Evolutionary conservation across 2,797 vertebrate species (phyloP).

Genomic region (Etheostoma nigrum): DNA sequence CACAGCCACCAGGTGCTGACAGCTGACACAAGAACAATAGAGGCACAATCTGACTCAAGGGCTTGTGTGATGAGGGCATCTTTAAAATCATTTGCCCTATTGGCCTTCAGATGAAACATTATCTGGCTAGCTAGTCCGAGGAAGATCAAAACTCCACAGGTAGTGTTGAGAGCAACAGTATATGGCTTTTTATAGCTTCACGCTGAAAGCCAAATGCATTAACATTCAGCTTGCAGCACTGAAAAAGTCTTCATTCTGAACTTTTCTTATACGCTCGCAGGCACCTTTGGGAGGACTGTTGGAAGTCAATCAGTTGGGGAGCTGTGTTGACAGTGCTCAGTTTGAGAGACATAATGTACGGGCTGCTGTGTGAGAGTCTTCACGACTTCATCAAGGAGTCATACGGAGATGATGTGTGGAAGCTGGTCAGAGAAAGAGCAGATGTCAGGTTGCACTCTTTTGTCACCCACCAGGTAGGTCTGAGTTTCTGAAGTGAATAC

Average conservation of each 20-base stretch:
- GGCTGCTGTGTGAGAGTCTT: constrained; percentile 86
- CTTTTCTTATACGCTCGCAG: constrained; percentile 60
- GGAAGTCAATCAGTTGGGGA: constrained; percentile 65
- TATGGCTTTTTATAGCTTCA: constrained; percentile 48
- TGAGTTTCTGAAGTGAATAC: constrained; percentile 3
- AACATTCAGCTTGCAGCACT: constrained; percentile 57
- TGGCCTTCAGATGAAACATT: constrained; percentile 67
- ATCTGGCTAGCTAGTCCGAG: constrained; percentile 30
- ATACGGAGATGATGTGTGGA: constrained; percentile 85
- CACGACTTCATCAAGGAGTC: constrained; percentile 88
- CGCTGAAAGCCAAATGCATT: constrained; percentile 63
- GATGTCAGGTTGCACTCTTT: constrained; percentile 85
- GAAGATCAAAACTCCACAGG: constrained; percentile 42
- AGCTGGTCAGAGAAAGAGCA: constrained; percentile 84
- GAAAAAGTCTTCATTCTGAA: constrained; percentile 57
- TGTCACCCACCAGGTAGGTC: constrained; percentile 83
- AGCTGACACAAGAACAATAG: constrained; percentile 81
- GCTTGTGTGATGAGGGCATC: constrained; percentile 49
- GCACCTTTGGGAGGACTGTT: constrained; percentile 69
- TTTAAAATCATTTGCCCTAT: constrained; percentile 70
- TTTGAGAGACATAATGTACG: constrained; percentile 79
- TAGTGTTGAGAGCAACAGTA: constrained; percentile 35
- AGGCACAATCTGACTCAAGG: constrained; percentile 54
- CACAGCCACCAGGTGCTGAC: constrained; percentile 75
- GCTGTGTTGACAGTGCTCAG: constrained; percentile 50